Percentiles rank a stretch among this genome's conserved stretches.
Conservation (phyloP, 2,113 vertebrate genomes). For the Nothobranchius furzeri region DNA sequence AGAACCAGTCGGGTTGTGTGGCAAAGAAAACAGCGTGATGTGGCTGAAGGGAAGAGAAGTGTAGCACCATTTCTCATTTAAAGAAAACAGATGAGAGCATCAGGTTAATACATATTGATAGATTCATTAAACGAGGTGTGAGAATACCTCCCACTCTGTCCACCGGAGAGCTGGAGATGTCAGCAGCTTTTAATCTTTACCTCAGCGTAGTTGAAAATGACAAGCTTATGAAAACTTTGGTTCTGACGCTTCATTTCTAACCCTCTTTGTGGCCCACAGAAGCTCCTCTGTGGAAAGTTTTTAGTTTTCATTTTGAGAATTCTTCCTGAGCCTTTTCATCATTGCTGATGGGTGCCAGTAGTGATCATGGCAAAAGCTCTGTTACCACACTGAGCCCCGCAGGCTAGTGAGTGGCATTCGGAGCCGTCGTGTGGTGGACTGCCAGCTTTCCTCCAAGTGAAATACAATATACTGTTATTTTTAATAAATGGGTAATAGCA, state of each 20-base stretch:
- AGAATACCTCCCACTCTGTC: constrained; percentile 14
- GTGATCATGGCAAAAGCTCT: constrained; percentile 25
- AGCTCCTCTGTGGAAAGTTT: constrained; percentile 10
- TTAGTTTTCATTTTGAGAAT: constrained; percentile 22
- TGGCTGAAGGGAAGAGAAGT: constrained; percentile 8
- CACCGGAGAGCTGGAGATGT: constrained; percentile 12
- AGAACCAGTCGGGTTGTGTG: constrained; percentile 16
- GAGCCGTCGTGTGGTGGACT: background rate
- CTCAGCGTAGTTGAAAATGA: constrained; percentile 27
- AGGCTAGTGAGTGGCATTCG: constrained; percentile 4
- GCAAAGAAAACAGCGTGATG: constrained; percentile 43
- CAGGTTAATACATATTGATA: constrained; percentile 46
- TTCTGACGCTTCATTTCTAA: constrained; percentile 33
- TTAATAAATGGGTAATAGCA: background rate
- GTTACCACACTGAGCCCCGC: constrained; percentile 8
- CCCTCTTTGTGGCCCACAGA: constrained; percentile 13
- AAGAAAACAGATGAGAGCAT: constrained; percentile 37
- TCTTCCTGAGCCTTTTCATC: constrained; percentile 13
- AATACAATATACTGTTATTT: background rate
- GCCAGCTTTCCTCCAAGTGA: background rate
- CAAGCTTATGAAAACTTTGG: constrained; percentile 42
- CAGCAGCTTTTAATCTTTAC: constrained; percentile 31
- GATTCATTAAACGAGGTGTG: constrained; percentile 24
- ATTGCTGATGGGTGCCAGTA: constrained; percentile 25
- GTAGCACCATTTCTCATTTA: background rate